A percentile compares a stretch with the other conserved stretches of the same genome.
Conservation (phyloP, 2,888 invertebrate genomes). For the Thereva nobilitata region DNA sequence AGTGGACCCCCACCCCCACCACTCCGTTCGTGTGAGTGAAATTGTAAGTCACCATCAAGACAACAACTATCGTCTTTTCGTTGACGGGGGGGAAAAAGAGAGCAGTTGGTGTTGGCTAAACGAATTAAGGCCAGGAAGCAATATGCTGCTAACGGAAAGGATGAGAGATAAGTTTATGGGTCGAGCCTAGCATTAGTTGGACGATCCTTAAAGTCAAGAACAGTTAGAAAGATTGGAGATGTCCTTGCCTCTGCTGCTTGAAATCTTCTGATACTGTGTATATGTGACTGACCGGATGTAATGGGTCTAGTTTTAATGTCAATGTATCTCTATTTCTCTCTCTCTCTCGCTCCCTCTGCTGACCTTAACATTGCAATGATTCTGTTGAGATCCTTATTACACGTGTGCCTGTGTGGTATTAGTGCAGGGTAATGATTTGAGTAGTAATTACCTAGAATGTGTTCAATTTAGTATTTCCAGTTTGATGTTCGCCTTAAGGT, state of each 20-base stretch:
- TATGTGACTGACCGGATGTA: slow-evolving; percentile 1
- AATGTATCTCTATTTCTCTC: too few relatives aligned
- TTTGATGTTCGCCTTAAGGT: too few relatives aligned
- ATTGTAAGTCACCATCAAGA: slow-evolving; percentile 23
- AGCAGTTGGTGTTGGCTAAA: slow-evolving; percentile 32
- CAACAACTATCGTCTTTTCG: slow-evolving; percentile 10
- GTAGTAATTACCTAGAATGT: too few relatives aligned
- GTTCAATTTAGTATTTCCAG: too few relatives aligned
- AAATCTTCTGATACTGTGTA: slow-evolving; percentile 29
- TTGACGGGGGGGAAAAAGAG: background rate
- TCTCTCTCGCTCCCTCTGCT: too few relatives aligned
- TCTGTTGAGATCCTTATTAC: too few relatives aligned
- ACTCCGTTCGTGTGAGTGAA: background rate
- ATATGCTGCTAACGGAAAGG: slow-evolving; percentile 33
- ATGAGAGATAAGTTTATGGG: slow-evolving; percentile 3
- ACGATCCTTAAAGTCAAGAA: slow-evolving; percentile 28
- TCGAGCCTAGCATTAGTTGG: background rate
- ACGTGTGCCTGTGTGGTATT: too few relatives aligned
- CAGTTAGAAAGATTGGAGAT: slow-evolving; percentile 16
- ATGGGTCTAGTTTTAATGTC: too few relatives aligned
- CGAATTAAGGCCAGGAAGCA: slow-evolving; percentile 34
- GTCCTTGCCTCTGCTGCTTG: background rate
- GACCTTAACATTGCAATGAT: too few relatives aligned
- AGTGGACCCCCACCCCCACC: background rate
- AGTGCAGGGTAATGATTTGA: too few relatives aligned